Conservation (phyloP, 2,888 invertebrate species). For the Luperina nickerlii region DNA sequence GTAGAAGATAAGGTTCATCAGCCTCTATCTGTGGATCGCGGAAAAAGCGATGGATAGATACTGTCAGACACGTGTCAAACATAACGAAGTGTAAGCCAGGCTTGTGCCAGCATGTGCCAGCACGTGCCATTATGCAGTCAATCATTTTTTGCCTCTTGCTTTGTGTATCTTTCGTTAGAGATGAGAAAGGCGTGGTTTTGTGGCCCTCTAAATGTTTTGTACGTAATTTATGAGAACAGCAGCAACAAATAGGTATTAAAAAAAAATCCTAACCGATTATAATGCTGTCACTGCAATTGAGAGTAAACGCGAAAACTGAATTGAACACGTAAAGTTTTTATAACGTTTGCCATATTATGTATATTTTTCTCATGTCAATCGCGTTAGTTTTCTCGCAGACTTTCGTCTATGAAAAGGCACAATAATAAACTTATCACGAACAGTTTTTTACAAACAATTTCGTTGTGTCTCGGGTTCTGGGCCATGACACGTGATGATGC, state of each 20-base stretch:
- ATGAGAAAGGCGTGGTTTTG: constrained; percentile 18
- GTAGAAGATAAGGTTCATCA: constrained; percentile 10
- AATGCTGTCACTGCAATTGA: not conserved
- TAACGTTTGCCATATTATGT: not conserved
- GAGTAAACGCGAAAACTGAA: not conserved
- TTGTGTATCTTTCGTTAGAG: constrained; percentile 11
- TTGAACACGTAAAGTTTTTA: constrained; percentile 18
- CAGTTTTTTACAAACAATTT: constrained; percentile 6
- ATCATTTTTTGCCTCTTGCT: constrained; percentile 38
- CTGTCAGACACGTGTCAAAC: constrained; percentile 26
- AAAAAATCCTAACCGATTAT: not conserved
- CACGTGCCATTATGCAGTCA: constrained; percentile 37
- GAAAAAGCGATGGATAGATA: constrained; percentile 32
- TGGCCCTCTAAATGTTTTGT: not conserved
- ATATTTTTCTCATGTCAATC: constrained; percentile 25
- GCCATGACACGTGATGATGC: no score
- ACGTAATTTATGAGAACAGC: constrained; percentile 4
- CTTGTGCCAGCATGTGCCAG: not conserved
- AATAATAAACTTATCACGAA: constrained; percentile 21
- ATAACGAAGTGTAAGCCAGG: constrained; percentile 23
- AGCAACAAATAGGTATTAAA: not conserved
- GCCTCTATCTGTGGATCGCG: constrained; percentile 21
- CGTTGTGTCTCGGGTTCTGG: not conserved
- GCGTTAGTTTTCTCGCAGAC: constrained; percentile 9
- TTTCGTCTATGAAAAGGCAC: not conserved